These are phyloP conservation scores for Luperina testacea DNA, from an alignment of 2,888 invertebrate species.

Conservation along the genomic window DNA sequence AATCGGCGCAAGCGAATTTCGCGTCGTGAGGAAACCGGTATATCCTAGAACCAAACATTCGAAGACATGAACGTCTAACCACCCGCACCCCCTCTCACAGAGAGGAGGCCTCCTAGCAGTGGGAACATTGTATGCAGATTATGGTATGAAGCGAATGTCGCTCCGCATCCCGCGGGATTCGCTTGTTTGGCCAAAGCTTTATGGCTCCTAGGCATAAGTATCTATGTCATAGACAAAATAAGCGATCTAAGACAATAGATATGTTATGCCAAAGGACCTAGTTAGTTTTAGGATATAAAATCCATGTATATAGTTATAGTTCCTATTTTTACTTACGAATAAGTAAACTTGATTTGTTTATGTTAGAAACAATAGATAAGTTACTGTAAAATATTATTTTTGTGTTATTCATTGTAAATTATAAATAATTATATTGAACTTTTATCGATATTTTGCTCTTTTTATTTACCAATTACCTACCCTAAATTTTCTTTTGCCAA, in stretches of 20 bases:
- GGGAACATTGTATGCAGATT: neutral
- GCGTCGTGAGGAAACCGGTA: neutral
- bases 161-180: too few species aligned
- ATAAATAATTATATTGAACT: conserved; percentile 49
- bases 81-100: neutral
- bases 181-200: neutral
- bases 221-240: neutral
- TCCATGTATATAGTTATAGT: conserved; percentile 69
- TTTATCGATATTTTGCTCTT: conserved; percentile 30
- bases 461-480: neutral
- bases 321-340: conserved; percentile 64
- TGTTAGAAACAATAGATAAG: conserved; percentile 16
- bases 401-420: conserved; percentile 48
- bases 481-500: neutral
- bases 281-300: conserved; percentile 17
- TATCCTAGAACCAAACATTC: too few species aligned
- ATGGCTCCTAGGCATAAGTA: conserved; percentile 9
- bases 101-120: neutral
- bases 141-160: neutral
- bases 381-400: conserved; percentile 45
- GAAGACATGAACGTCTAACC: neutral
- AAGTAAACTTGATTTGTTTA: conserved; percentile 31
- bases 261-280: neutral
- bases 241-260: neutral
- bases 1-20: too few species aligned